Conservation (phyloP, 2,797 vertebrate species). For the Lithobates pipiens region DNA sequence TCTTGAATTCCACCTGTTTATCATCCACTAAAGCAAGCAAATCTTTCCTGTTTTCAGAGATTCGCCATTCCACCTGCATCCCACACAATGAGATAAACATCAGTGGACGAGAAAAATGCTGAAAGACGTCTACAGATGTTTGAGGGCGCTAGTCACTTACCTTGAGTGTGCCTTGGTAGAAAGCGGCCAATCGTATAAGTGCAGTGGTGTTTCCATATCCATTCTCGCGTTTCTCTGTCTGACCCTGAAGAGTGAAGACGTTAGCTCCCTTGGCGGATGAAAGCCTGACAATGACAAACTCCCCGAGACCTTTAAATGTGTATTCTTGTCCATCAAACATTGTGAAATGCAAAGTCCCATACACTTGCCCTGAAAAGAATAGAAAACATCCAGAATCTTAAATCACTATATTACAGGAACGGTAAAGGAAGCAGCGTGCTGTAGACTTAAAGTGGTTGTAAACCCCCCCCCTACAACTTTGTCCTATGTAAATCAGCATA, state of each 20-base stretch:
- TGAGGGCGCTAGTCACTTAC: slow-evolving; percentile 66
- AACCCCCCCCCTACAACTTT: no score
- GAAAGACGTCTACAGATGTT: background rate
- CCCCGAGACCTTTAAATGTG: slow-evolving; percentile 81
- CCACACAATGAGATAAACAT: background rate
- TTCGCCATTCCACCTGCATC: slow-evolving; percentile 80
- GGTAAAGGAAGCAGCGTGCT: background rate
- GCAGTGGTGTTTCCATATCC: slow-evolving; percentile 71
- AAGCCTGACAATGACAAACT: slow-evolving; percentile 81
- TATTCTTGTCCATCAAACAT: slow-evolving; percentile 82
- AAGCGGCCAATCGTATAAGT: slow-evolving; percentile 80
- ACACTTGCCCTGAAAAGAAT: slow-evolving; percentile 75
- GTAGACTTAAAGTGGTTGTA: no score
- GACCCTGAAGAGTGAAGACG: slow-evolving; percentile 85
- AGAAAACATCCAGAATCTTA: background rate
- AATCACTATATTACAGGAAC: no score
- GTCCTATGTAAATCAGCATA: no score
- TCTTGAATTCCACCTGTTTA: slow-evolving; percentile 69
- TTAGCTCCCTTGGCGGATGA: slow-evolving; percentile 80
- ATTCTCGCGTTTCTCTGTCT: slow-evolving; percentile 71
- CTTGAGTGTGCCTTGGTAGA: slow-evolving; percentile 84
- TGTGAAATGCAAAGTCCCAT: slow-evolving; percentile 81
- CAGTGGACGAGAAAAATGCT: background rate
- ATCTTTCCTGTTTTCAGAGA: slow-evolving; percentile 70
- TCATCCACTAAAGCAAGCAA: slow-evolving; percentile 78